A percentile compares a stretch with the other conserved stretches of the same genome.
Conservation (phyloP, 2,888 invertebrate genomes). For the Diplolepis rosae region DNA sequence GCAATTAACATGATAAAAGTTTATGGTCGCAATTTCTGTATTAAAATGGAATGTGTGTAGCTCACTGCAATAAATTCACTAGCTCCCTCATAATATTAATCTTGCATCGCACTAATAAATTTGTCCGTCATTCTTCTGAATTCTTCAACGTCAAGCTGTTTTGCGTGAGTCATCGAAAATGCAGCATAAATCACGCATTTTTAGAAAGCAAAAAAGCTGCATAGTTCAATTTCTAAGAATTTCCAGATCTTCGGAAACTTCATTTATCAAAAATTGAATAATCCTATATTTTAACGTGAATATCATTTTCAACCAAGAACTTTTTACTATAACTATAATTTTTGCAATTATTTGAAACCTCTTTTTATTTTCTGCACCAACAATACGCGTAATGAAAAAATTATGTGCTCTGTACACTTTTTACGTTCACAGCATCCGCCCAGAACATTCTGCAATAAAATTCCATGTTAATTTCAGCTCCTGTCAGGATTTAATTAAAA, state of each 20-base stretch:
- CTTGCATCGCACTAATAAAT: conserved; percentile 38
- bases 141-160: conserved; percentile 7
- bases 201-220: neutral
- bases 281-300: too few relatives aligned
- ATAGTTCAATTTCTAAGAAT: neutral
- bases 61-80: conserved; percentile 16
- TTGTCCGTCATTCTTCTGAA: conserved; percentile 32
- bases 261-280: neutral
- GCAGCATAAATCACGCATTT: conserved; percentile 34
- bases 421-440: too few relatives aligned
- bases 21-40: neutral
- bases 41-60: neutral
- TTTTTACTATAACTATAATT: too few relatives aligned
- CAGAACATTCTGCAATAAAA: too few relatives aligned
- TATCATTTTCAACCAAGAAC: too few relatives aligned
- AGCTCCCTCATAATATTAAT: conserved; percentile 33
- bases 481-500: too few relatives aligned
- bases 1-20: conserved; percentile 22
- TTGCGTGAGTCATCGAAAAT: conserved; percentile 35
- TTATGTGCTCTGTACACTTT: too few relatives aligned
- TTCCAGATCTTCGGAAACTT: neutral
- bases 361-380: too few relatives aligned
- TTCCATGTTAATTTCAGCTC: too few relatives aligned
- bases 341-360: too few relatives aligned
- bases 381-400: too few relatives aligned